Base-by-base conservation (phyloP, 2,797 vertebrate genomes). In the Eulemur albifrons region DNA sequence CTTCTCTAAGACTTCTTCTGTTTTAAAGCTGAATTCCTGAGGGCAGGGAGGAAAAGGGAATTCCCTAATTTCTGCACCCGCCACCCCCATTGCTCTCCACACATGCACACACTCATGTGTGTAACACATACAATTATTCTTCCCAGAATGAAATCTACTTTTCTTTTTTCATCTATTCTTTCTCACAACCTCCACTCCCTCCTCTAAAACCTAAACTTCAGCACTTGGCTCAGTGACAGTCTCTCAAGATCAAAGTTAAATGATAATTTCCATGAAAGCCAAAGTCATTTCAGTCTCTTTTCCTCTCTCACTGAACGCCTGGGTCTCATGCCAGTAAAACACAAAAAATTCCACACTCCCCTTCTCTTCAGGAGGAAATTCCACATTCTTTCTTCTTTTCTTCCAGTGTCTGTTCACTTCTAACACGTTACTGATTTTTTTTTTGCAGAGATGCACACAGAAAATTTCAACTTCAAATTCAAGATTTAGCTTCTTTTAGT, bases 211-310 rank as follows among this genome's bases (percentile, higher is more conserved):
- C 80, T 96, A 95, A 96, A 94, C 94, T 95, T 96, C 88, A 90
- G 83, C 95, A 93, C 88, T 96, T 97, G 89, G 89, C 87, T 97
- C 88, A 76, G 40, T 95, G 94, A 95, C 87, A 92, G 95, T 97
- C 77, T 77, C 88, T 94, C 89, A 97, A 97, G 96, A 97, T 97
- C 95, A 98, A 97, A 97, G 96, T 89, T 76, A 95, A 86, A 94
- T 18, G 54, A 95, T 92, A 94, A 96, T 97, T 97, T 97, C 96
- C 95, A 87, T 93, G 88, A 97, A 97, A 97, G 87, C 80, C 90
- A 97, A 95, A 97, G 88, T 82, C 84, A 94, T 91, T 95, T 96
- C 83, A 82, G 82, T 93, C 91, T 87, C 52, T 0, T 43, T 94
- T 27, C 48, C 25, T 85, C 25, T 93, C 65, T 90, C 87, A 40